A percentile compares a stretch with the other conserved stretches of the same genome.
These are phyloP conservation scores for Meganola albula DNA, from an alignment of 2,888 invertebrate species.

Conservation along the genomic window DNA sequence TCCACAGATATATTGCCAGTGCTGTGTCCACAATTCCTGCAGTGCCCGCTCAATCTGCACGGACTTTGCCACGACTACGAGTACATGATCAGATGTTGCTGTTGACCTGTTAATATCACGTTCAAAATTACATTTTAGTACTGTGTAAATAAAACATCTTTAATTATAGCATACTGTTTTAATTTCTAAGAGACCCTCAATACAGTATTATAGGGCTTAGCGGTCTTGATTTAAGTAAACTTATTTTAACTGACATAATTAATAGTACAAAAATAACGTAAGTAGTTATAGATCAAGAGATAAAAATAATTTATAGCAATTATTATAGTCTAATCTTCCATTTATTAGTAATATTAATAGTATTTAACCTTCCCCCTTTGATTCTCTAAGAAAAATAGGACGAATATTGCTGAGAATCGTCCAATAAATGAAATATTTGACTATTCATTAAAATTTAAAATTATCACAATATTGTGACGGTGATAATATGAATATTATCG, in stretches of 20 bases:
- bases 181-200: constrained; percentile 77
- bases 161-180: constrained; percentile 74
- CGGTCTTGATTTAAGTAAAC: constrained; percentile 72
- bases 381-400: constrained; percentile 28
- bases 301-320: constrained; percentile 36
- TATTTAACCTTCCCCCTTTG: constrained; percentile 27
- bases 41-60: constrained; percentile 76
- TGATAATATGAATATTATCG: constrained; percentile 30
- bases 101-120: constrained; percentile 49
- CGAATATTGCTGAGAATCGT: constrained; percentile 18
- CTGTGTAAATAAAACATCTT: constrained; percentile 60
- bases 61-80: constrained; percentile 80
- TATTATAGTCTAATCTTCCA: constrained; percentile 26
- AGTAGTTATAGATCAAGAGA: constrained; percentile 34
- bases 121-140: no score
- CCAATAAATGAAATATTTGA: constrained; percentile 43
- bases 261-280: constrained; percentile 74
- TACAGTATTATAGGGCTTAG: constrained; percentile 74
- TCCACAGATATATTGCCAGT: constrained; percentile 78
- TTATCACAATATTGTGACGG: constrained; percentile 52
- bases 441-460: constrained; percentile 36
- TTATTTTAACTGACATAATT: constrained; percentile 64
- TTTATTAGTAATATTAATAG: constrained; percentile 22
- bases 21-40: constrained; percentile 70
- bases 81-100: constrained; percentile 82